Base-by-base conservation (phyloP, 2,113 vertebrate species). In the Eleginops maclovinus region DNA sequence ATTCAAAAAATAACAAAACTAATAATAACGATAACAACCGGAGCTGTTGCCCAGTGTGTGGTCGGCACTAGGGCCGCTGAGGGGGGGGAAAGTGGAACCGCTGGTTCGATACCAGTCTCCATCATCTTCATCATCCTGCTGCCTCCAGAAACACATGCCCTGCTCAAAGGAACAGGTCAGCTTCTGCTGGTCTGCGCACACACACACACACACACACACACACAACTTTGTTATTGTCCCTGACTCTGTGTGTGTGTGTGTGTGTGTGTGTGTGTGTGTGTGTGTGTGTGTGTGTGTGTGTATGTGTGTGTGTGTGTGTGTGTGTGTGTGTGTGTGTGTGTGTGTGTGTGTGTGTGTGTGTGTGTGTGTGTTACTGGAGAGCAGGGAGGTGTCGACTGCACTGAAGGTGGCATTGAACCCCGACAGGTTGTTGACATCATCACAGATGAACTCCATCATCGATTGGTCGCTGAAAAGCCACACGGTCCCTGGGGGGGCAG, bases 121-220 rank as follows among this genome's bases (percentile, higher is more conserved):
- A 22, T 95, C 88, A 24, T 95, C 31, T 36, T 5, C 86, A 19
- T 94, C 92, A 1, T 92, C 78, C 19, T 90, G 83, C 64, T 96
- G 96, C 76, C 89, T 92, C 98, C 97, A 99, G 77, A 95, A 96
- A 91, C 98, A 99, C 92, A 96, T 92, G 0, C 95, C 93, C 0
- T 94, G 90, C 88, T 99, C 96, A 92, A 99, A 99, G 50, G 88
- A 87, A 75, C 98, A 99, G 21, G 82, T 94, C 36, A 98, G 87
- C 92, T 95, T 98, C 66, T 96, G 91, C 84, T 91, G 85, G 81
- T 96, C 98, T 99, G 85, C 28, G 69, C 15, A 68, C 59, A 79
- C 59, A 58, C 44, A 62, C 36, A 63, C 13, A 36, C 14, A 53
- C 19, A 72, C 36, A 80, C 28, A 74, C 62, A 66, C n/a, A 28